phyloP scores from a whole-genome alignment of 2,113 vertebrate genomes.

The Triplophysa dalaica region DNA sequence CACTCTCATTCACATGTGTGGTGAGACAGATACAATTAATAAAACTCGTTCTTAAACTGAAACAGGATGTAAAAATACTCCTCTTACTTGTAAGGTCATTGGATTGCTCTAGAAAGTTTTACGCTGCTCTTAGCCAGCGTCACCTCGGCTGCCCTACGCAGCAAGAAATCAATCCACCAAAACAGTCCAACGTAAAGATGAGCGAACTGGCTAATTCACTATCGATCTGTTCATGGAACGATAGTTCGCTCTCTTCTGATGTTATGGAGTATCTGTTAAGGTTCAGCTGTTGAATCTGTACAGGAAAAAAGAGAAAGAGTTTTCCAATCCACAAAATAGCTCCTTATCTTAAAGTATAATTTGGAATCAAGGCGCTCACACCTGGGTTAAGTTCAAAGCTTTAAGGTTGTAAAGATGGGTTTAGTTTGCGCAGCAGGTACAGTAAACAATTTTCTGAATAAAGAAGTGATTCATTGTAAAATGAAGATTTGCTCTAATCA shows the following conservation, averaged over 20 bases:
- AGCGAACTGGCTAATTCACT: slow-evolving; percentile 77
- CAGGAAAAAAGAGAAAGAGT: slow-evolving; percentile 3
- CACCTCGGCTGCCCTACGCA: slow-evolving; percentile 54
- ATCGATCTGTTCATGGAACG: slow-evolving; percentile 72
- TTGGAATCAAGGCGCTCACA: not conserved
- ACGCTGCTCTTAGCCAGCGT: slow-evolving; percentile 5
- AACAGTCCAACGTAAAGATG: slow-evolving; percentile 62
- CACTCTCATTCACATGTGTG: slow-evolving; percentile 48
- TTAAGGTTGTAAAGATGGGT: too few relatives aligned
- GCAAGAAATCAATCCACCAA: slow-evolving; percentile 66
- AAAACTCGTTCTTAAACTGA: not conserved
- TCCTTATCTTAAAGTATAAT: not conserved
- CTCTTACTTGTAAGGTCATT: slow-evolving; percentile 24
- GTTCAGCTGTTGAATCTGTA: slow-evolving; percentile 62
- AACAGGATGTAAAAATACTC: slow-evolving; percentile 10
- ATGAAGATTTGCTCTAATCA: too few relatives aligned
- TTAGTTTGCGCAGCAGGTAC: too few relatives aligned
- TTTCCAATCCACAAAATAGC: not conserved
- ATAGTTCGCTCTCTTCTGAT: slow-evolving; percentile 74
- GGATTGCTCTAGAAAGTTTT: slow-evolving; percentile 40
- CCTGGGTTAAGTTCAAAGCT: not conserved
- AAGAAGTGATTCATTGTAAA: too few relatives aligned
- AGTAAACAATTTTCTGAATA: too few relatives aligned
- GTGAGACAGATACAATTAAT: slow-evolving; percentile 39
- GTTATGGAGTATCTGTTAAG: slow-evolving; percentile 71